A percentile compares a stretch with the other conserved stretches of the same genome.
phyloP scores from a whole-genome alignment of 2,113 vertebrate genomes.

The Porphyrio hochstetteri region DNA sequence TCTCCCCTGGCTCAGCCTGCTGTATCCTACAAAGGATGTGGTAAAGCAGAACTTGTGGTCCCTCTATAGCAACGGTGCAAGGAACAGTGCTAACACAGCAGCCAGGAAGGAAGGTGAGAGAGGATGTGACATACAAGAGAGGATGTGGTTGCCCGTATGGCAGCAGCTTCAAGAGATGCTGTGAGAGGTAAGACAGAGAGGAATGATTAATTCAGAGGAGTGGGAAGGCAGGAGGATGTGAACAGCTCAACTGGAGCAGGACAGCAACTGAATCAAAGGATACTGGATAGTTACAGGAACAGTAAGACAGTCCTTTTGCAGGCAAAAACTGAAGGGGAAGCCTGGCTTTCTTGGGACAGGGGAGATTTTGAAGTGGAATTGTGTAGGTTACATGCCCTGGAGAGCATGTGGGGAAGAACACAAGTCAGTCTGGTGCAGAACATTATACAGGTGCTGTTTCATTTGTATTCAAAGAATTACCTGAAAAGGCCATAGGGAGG shows the following conservation, averaged over 20 bases:
- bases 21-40: slow-evolving; percentile 23
- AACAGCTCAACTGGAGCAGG: background rate
- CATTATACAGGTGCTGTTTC: background rate
- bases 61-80: background rate
- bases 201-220: background rate
- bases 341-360: background rate
- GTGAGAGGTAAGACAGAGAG: background rate
- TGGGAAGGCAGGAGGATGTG: background rate
- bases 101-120: slow-evolving; percentile 46
- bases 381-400: background rate
- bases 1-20: background rate
- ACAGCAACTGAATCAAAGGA: background rate
- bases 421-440: background rate
- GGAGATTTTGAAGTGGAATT: background rate
- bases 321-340: background rate
- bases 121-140: background rate
- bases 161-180: background rate
- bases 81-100: background rate
- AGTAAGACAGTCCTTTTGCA: background rate
- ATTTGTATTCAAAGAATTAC: background rate
- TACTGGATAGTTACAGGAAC: background rate
- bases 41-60: slow-evolving; percentile 23
- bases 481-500: background rate
- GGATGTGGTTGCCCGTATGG: slow-evolving; percentile 26
- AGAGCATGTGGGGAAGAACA: background rate